Conservation (phyloP, 1,140 invertebrate species). For the Drosophila yakuba region DNA sequence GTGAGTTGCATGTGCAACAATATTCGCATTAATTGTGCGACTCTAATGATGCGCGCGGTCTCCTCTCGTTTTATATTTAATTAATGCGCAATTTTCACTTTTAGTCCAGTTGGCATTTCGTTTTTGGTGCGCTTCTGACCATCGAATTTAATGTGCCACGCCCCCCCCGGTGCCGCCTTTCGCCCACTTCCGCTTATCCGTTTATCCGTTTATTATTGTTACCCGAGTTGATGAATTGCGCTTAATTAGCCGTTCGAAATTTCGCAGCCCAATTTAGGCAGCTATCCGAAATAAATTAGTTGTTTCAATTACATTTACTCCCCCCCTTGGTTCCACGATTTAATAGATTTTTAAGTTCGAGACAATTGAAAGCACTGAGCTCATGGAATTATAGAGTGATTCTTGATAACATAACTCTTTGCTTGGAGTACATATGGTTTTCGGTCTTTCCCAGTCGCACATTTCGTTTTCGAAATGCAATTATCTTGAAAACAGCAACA, state of each 20-base stretch:
- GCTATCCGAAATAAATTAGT: background rate
- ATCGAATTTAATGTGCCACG: conserved; percentile 7
- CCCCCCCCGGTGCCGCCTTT: background rate
- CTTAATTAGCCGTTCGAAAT: conserved; percentile 63
- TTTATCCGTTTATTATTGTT: conserved; percentile 19
- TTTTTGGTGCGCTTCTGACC: conserved; percentile 7
- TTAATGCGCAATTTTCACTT: conserved; percentile 75
- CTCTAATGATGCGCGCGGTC: conserved; percentile 75
- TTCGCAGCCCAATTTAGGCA: conserved; percentile 15
- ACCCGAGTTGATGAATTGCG: conserved; percentile 62
- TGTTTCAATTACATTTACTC: background rate
- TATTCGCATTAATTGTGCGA: conserved; percentile 66
- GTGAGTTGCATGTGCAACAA: conserved; percentile 37
- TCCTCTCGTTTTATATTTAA: conserved; percentile 69
- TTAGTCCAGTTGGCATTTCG: conserved; percentile 64
- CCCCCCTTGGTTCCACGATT: background rate
- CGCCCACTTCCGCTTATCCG: conserved; percentile 6
- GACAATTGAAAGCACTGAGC: too few species aligned
- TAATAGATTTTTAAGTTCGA: too few species aligned
- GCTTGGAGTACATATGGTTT: too few species aligned
- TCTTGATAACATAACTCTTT: too few species aligned
- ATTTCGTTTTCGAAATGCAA: conserved; percentile 21
- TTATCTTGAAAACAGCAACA: conserved; percentile 20
- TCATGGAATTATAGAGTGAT: too few species aligned
- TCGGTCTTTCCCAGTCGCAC: background rate